Conservation (phyloP, 2,888 invertebrate species). For the Drosophila colorata region DNA sequence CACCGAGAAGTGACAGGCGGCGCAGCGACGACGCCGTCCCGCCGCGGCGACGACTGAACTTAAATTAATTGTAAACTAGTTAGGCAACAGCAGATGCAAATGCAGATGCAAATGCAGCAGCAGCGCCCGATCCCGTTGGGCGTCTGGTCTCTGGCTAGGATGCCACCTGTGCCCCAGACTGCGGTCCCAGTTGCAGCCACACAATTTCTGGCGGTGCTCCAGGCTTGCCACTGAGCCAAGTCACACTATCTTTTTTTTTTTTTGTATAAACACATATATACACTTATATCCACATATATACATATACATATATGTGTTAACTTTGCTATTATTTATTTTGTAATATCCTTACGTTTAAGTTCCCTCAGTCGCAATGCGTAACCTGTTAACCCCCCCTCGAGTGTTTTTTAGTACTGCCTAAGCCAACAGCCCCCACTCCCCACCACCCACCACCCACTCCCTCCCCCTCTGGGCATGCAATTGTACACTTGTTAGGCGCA, state of each 20-base stretch:
- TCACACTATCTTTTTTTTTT: conserved; percentile 6
- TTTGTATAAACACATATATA: background rate
- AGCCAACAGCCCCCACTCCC: background rate
- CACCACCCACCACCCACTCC: no score
- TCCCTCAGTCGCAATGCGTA: conserved; percentile 1
- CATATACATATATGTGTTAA: background rate
- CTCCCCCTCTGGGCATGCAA: background rate
- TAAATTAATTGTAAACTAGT: conserved; percentile 71
- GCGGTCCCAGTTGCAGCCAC: background rate
- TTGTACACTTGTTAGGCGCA: conserved; percentile 27
- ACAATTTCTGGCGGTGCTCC: conserved; percentile 9
- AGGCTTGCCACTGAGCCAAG: conserved; percentile 4
- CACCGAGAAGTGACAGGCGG: conserved; percentile 71
- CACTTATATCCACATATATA: background rate
- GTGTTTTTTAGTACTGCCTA: background rate
- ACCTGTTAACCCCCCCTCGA: background rate
- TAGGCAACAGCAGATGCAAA: conserved; percentile 12
- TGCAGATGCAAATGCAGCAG: no score
- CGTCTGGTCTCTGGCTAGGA: no score
- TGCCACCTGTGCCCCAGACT: background rate
- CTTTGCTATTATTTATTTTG: conserved; percentile 37
- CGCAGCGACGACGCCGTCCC: conserved; percentile 20
- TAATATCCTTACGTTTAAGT: conserved; percentile 28
- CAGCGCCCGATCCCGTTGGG: background rate
- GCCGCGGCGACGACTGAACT: conserved; percentile 66